phyloP scores from a whole-genome alignment of 2,888 invertebrate species.

The Drosophila meridionalis region DNA sequence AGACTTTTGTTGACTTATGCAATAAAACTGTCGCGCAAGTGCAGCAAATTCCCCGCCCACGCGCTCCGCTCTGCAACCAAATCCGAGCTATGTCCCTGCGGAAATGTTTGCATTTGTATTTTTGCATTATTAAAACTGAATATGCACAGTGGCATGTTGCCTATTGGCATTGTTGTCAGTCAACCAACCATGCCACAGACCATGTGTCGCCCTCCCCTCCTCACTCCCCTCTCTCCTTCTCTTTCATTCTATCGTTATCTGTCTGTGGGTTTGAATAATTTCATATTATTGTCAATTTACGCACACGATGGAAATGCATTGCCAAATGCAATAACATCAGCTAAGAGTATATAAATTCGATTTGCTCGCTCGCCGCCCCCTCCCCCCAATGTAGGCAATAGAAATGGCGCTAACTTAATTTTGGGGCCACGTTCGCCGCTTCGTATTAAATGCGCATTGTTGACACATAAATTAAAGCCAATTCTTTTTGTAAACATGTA shows the following conservation, averaged over 20 bases:
- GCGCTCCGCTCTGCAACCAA: constrained; percentile 33
- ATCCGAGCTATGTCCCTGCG: constrained; percentile 57
- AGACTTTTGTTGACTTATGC: constrained; percentile 80
- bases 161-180: constrained; percentile 49
- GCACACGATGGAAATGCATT: constrained; percentile 45
- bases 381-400: constrained; percentile 70
- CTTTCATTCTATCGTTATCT: background rate
- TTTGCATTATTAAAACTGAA: constrained; percentile 81
- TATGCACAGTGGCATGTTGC: constrained; percentile 64
- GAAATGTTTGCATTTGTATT: constrained; percentile 80
- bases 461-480: constrained; percentile 75
- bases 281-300: constrained; percentile 74
- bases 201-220: background rate
- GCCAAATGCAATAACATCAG: constrained; percentile 34
- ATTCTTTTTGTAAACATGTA: constrained; percentile 41
- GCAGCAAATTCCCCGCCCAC: constrained; percentile 46
- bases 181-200: constrained; percentile 14
- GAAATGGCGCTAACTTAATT: constrained; percentile 74
- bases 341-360: constrained; percentile 42
- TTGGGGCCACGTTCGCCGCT: constrained; percentile 29
- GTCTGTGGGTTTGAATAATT: constrained; percentile 56
- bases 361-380: constrained; percentile 16
- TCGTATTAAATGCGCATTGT: constrained; percentile 64
- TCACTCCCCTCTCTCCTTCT: background rate
- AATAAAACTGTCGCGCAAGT: constrained; percentile 81